Conservation (phyloP, 2,113 vertebrate species). For the Trogon melanurus region DNA sequence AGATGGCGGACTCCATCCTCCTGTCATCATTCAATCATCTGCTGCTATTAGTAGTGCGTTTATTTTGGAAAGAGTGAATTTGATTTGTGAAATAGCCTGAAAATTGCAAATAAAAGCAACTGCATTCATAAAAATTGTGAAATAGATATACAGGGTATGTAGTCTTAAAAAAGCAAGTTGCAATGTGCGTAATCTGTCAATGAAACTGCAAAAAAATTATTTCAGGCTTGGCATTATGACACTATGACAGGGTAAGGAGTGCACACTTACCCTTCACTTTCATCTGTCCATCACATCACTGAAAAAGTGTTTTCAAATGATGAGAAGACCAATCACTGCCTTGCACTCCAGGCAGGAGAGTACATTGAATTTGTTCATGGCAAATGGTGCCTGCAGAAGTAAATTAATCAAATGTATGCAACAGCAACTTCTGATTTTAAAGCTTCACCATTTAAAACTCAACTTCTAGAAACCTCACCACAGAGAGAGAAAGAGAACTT, state of each 20-base stretch:
- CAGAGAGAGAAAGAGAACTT: neutral
- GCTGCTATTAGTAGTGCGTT: neutral
- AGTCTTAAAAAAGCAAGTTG: neutral
- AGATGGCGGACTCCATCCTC: neutral
- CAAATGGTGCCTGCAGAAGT: neutral
- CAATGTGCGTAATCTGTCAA: neutral
- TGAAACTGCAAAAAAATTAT: neutral
- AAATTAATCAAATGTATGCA: neutral
- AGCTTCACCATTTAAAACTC: neutral
- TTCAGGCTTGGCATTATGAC: neutral
- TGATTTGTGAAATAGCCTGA: neutral
- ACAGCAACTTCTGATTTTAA: neutral
- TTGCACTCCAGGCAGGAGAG: neutral
- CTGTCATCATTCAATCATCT: neutral
- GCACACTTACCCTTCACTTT: neutral
- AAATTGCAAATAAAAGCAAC: neutral
- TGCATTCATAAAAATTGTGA: neutral
- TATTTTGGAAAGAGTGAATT: neutral
- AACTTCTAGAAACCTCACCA: neutral
- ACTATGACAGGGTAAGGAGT: neutral
- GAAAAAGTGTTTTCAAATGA: neutral
- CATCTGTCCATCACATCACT: neutral
- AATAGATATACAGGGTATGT: neutral
- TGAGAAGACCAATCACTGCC: neutral
- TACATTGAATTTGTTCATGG: neutral